These are phyloP conservation scores for Notocelia uddmanniana DNA, from an alignment of 2,888 invertebrate genomes.

Conservation along the genomic window DNA sequence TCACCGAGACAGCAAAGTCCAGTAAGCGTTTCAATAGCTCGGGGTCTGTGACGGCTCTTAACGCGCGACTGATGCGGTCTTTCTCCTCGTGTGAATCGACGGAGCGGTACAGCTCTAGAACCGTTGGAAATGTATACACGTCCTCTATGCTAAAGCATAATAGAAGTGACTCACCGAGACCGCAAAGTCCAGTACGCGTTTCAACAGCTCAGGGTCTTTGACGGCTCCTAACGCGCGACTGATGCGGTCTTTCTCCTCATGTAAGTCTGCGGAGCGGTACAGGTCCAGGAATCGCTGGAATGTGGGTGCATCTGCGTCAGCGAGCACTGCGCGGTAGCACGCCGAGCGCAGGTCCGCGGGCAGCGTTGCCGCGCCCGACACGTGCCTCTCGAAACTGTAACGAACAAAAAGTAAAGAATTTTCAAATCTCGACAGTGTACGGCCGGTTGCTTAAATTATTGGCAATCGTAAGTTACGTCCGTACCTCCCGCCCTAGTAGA, in stretches of 20 bases:
- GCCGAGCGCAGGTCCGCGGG: conserved; percentile 95
- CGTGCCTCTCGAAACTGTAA: conserved; percentile 88
- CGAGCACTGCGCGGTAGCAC: conserved; percentile 94
- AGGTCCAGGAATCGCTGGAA: conserved; percentile 92
- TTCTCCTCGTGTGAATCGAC: conserved; percentile 97
- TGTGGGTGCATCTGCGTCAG: conserved; percentile 88
- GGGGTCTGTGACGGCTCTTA: conserved; percentile 92
- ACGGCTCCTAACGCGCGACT: conserved; percentile 93
- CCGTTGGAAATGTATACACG: conserved; percentile 89
- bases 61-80: conserved; percentile 93
- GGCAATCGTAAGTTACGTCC: too few relatives aligned
- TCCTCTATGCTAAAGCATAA: neutral
- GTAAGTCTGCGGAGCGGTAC: conserved; percentile 94
- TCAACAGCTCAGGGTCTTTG: conserved; percentile 89
- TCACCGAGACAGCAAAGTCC: conserved; percentile 93
- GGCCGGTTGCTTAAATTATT: too few relatives aligned
- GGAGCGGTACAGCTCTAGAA: conserved; percentile 92
- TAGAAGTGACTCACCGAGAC: conserved; percentile 88
- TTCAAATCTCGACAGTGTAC: too few relatives aligned
- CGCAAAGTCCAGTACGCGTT: conserved; percentile 92
- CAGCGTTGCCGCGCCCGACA: conserved; percentile 85
- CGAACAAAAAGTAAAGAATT: neutral
- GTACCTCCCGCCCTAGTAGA: too few relatives aligned
- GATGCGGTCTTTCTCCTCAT: conserved; percentile 97
- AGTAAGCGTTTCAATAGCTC: conserved; percentile 90